Percentiles rank a stretch among this genome's conserved stretches.
These are phyloP conservation scores for Bolinopsis microptera DNA, from an alignment of 37 sponge, comb jelly and placozoan species.

Conservation along the genomic window DNA sequence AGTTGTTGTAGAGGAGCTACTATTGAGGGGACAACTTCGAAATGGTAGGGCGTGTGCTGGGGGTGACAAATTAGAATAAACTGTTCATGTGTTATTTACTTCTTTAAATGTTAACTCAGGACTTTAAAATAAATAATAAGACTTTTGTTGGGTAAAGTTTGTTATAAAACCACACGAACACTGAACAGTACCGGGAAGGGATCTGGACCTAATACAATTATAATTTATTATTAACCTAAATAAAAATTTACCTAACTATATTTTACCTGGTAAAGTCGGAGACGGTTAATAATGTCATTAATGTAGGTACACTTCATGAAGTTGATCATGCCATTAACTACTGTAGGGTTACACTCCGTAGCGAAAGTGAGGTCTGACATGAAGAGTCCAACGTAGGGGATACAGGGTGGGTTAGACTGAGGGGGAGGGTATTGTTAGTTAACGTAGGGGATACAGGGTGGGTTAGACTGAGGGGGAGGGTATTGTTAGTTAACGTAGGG, in stretches of 20 bases:
- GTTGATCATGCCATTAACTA: conserved; percentile 86
- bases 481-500: too few species aligned
- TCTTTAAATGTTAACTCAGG: too few species aligned
- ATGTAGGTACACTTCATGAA: conserved; percentile 92
- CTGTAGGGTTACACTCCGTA: conserved; percentile 86
- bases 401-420: conserved; percentile 25
- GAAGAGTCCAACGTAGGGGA: conserved; percentile 77
- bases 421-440: not conserved
- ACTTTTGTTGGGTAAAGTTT: not conserved
- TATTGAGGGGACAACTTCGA: conserved; percentile 60
- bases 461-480: too few species aligned
- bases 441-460: too few species aligned
- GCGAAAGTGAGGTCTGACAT: conserved; percentile 91
- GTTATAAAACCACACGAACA: not conserved
- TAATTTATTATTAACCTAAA: too few species aligned
- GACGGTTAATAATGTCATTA: conserved; percentile 79
- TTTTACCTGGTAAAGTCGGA: conserved; percentile 86
- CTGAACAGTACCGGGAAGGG: too few species aligned
- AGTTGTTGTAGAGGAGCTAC: conserved; percentile 40
- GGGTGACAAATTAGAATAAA: too few species aligned
- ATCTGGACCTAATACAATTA: too few species aligned
- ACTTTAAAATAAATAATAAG: not conserved
- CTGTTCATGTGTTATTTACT: too few species aligned
- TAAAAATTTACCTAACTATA: too few species aligned
- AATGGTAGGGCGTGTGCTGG: conserved; percentile 54